A percentile compares a stretch with the other conserved stretches of the same genome.
Conservation (phyloP, 2,113 vertebrate genomes). For the Percina caprodes region DNA sequence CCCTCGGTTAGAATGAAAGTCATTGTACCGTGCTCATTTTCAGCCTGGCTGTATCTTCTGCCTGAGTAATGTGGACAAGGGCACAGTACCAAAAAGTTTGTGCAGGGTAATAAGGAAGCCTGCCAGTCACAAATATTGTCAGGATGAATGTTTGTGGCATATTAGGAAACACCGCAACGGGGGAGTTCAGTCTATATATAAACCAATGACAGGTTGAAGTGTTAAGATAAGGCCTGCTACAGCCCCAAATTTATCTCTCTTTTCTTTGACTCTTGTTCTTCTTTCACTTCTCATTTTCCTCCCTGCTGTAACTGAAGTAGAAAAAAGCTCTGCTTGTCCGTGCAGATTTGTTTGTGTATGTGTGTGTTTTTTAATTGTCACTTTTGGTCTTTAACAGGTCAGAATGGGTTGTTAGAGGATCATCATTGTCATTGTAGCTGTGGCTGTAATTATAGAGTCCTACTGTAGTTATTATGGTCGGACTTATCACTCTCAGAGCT, state of each 20-base stretch:
- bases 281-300: constrained; percentile 66
- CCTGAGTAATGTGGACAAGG: constrained; percentile 35
- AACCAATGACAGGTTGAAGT: constrained; percentile 62
- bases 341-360: constrained; percentile 61
- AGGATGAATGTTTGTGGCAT: constrained; percentile 36
- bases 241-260: constrained; percentile 27
- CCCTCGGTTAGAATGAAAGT: constrained; percentile 45
- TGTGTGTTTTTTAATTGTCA: constrained; percentile 54
- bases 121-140: constrained; percentile 32
- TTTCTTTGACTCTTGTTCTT: constrained; percentile 56
- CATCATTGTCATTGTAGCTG: constrained; percentile 61
- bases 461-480: constrained; percentile 78
- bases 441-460: constrained; percentile 73
- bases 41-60: constrained; percentile 32
- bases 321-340: constrained; percentile 50
- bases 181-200: constrained; percentile 58
- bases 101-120: constrained; percentile 9
- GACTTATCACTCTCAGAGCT: constrained; percentile 71
- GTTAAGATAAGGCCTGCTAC: constrained; percentile 65
- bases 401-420: constrained; percentile 76
- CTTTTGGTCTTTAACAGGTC: constrained; percentile 57
- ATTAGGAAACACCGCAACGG: constrained; percentile 2
- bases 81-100: constrained; percentile 33
- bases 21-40: constrained; percentile 41
- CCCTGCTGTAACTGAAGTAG: constrained; percentile 17